Conservation (phyloP, 2,797 vertebrate genomes). For the Intellagama lesueurii region DNA sequence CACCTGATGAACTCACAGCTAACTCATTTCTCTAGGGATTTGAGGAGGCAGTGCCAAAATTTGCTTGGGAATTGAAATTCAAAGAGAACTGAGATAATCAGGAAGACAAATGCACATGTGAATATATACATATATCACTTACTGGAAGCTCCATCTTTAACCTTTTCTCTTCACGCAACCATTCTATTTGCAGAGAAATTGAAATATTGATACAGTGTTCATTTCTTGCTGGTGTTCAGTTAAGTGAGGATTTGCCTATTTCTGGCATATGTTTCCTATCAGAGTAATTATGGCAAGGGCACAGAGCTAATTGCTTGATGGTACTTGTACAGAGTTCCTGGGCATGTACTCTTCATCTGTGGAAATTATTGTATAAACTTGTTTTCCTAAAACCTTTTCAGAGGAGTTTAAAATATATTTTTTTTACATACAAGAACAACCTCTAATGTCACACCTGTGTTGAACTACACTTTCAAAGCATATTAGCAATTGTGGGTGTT, state of each 20-base stretch:
- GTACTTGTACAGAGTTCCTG: slow-evolving; percentile 29
- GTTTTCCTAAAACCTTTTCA: slow-evolving; percentile 25
- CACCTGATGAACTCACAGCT: not conserved
- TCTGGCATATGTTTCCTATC: not conserved
- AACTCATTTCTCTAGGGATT: slow-evolving; percentile 13
- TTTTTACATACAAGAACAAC: not conserved
- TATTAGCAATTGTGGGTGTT: not conserved
- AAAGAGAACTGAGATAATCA: not conserved
- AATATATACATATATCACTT: not conserved
- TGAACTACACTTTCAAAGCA: slow-evolving; percentile 17
- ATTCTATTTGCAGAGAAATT: not conserved
- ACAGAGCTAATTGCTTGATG: slow-evolving; percentile 34
- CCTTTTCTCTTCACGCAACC: not conserved
- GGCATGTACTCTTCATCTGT: slow-evolving; percentile 41
- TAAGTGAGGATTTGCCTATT: not conserved
- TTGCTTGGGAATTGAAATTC: not conserved
- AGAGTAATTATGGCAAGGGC: slow-evolving; percentile 44
- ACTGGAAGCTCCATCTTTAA: not conserved
- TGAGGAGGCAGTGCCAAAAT: not conserved
- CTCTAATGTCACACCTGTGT: slow-evolving; percentile 26
- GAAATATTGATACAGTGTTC: slow-evolving; percentile 15
- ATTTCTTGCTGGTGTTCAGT: slow-evolving; percentile 12
- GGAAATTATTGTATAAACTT: slow-evolving; percentile 14
- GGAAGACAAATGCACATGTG: not conserved
- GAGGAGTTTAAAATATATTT: too few relatives aligned